Evolutionary conservation across 1,140 invertebrate genomes (phyloP).

Genomic region (Lanistes nyassanus): DNA sequence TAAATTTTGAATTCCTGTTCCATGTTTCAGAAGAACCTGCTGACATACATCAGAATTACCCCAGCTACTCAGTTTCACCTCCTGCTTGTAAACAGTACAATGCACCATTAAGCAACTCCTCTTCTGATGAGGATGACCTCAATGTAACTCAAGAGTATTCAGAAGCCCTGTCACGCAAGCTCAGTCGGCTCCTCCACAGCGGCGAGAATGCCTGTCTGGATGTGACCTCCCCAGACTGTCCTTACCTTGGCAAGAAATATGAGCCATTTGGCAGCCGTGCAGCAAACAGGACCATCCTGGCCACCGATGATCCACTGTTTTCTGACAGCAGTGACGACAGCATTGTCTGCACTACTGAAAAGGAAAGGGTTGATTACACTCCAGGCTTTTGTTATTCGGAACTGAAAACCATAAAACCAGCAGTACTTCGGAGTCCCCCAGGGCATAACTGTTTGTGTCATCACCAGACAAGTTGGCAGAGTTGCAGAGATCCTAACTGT

Average conservation of each 20-base stretch:
- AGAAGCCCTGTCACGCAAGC: constrained; percentile 11
- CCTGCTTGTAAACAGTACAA: not conserved
- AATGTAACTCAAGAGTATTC: not conserved
- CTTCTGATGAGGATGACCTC: constrained; percentile 18
- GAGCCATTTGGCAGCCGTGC: not conserved
- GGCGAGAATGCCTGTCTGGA: constrained; percentile 17
- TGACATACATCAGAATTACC: not conserved
- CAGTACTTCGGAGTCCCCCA: too few relatives aligned
- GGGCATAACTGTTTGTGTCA: too few relatives aligned
- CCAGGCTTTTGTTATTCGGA: too few relatives aligned
- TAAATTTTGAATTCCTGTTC: not conserved
- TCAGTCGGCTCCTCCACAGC: constrained; percentile 5
- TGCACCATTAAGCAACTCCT: not conserved
- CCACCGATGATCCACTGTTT: not conserved
- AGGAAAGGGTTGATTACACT: too few relatives aligned
- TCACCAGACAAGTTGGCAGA: too few relatives aligned
- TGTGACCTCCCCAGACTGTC: constrained; percentile 29
- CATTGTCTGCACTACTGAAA: too few relatives aligned
- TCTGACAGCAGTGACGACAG: not conserved
- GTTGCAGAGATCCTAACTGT: too few relatives aligned
- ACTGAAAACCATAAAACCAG: too few relatives aligned
- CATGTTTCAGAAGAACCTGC: not conserved
- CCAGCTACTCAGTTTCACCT: not conserved
- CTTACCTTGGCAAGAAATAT: constrained; percentile 8
- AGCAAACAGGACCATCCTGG: constrained; percentile 15